phyloP scores from a whole-genome alignment of 2,888 invertebrate genomes.

The Agriopis leucophaearia region DNA sequence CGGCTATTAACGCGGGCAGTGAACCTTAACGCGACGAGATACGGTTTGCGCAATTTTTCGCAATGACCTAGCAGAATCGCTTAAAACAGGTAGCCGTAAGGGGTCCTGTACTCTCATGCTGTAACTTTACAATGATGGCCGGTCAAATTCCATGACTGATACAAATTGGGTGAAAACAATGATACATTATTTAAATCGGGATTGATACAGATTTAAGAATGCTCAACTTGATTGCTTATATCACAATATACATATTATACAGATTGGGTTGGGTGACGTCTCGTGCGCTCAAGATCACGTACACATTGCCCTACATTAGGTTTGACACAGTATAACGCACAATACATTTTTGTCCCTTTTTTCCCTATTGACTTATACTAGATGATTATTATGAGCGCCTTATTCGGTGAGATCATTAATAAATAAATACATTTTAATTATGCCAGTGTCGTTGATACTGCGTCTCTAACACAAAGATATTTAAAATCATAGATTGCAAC shows the following conservation, averaged over 20 bases:
- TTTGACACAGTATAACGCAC: constrained; percentile 5
- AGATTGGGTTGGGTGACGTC: constrained; percentile 60
- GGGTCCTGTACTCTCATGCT: too few relatives aligned
- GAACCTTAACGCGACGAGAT: too few relatives aligned
- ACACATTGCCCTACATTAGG: constrained; percentile 25
- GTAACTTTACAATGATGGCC: too few relatives aligned
- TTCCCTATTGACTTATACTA: neutral
- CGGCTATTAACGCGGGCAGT: too few relatives aligned
- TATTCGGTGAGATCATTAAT: neutral
- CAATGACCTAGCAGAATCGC: too few relatives aligned
- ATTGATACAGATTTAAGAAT: too few relatives aligned
- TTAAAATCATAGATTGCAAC: too few relatives aligned
- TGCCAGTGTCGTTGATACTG: constrained; percentile 1
- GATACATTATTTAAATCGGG: too few relatives aligned
- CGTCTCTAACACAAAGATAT: neutral
- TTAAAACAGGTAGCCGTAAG: too few relatives aligned
- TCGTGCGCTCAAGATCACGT: constrained; percentile 54
- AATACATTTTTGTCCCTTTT: neutral
- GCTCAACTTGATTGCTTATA: constrained; percentile 63
- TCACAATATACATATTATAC: constrained; percentile 75
- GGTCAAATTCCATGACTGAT: too few relatives aligned
- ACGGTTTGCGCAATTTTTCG: too few relatives aligned
- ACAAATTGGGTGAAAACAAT: too few relatives aligned
- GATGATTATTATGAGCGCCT: neutral
- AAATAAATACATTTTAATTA: neutral